Conservation (phyloP, 2,888 invertebrate species). For the Polia nebulosa region DNA sequence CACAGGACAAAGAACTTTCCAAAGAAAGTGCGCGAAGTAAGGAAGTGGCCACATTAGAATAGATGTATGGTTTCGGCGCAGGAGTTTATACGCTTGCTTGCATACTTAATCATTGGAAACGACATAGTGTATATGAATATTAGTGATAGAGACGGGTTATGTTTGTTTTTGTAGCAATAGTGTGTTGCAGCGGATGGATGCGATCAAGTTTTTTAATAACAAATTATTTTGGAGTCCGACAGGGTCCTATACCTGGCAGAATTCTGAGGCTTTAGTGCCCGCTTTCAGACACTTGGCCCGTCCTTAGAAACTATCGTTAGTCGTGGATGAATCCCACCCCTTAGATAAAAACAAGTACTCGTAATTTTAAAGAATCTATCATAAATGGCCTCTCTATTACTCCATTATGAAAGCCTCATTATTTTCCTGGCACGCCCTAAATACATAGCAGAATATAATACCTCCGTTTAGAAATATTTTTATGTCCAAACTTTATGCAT, state of each 20-base stretch:
- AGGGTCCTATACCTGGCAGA: no score
- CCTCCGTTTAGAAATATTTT: neutral
- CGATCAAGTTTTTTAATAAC: no score
- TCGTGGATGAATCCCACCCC: no score
- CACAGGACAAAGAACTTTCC: conserved; percentile 69
- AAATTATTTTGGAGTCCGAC: no score
- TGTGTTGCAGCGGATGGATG: no score
- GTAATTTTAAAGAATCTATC: no score
- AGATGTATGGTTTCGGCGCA: conserved; percentile 74
- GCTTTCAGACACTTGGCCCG: no score
- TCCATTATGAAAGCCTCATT: neutral
- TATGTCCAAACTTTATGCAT: conserved; percentile 10
- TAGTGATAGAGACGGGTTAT: neutral
- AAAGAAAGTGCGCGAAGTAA: conserved; percentile 73
- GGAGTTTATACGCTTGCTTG: conserved; percentile 69
- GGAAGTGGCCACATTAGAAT: conserved; percentile 80
- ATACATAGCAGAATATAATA: conserved; percentile 10
- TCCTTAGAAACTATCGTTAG: no score
- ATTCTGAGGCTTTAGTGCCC: no score
- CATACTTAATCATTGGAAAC: conserved; percentile 78
- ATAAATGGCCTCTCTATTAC: neutral
- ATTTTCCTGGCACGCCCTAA: neutral
- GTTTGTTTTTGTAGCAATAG: conserved; percentile 30
- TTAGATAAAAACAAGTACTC: no score
- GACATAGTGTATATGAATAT: conserved; percentile 29